Evolutionary conservation across 1,140 invertebrate genomes (phyloP), one percentile per base, ranked within the genome.

Genomic region (Phortica variegata): DNA sequence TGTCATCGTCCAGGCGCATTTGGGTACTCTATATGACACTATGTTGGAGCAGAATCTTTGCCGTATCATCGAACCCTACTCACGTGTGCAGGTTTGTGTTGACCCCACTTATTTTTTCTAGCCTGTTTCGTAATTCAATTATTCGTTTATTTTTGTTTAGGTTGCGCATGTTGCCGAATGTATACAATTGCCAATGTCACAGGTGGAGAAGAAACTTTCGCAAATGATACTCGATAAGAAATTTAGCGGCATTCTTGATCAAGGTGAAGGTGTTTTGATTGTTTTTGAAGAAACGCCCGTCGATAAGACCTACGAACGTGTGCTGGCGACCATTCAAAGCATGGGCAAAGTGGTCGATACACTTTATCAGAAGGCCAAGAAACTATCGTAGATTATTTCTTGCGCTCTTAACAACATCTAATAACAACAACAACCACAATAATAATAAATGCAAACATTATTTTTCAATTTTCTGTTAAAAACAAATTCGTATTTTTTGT

Each of bases 191-290:
- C 87, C 90, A 8, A 86, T 92, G 78, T 82, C 89, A 40, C 87
- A 89, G 80, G 95, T 99, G 36, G 97, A 99, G 77, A 96, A 97
- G 78, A 99, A 99, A 79, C 78, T 99, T 13, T 98, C 96, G 18
- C 97, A 99, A 78, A 99, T 99, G 97, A 99, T 99, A 74, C 80
- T 99, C 65, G 97, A 99, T 77, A 95, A 96, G 58, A 99, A 99
- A 77, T 87, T 99, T 55, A 85, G 88, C 80, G 95, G 96, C 15
- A 97, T 98, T 59, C 81, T 99, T 38, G 96, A 99, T 81, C 97
- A 99, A 81, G 96, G 95, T 41, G 92, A 94, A 78, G 96, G 84
- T 54, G 93, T 99, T 10, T 80, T 99, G 20, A 94, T 99, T 58
- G 92, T 99, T 8, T 99, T 97, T 79, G 96, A 99, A 77, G 92